Percentiles rank a stretch among this genome's conserved stretches.
Conservation (phyloP, 2,888 invertebrate species). For the Coelinius sp. region DNA sequence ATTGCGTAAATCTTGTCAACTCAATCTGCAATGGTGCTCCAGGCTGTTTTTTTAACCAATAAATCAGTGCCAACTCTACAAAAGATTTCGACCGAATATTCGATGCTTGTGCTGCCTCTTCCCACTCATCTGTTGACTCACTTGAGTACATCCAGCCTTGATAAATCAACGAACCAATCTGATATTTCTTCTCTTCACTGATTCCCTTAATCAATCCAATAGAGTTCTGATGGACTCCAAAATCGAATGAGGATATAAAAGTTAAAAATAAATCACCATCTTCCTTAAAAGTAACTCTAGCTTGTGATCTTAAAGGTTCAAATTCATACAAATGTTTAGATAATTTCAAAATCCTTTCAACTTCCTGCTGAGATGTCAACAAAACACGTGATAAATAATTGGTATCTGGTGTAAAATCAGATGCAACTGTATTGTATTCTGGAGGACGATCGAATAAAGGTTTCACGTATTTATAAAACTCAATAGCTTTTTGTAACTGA, state of each 20-base stretch:
- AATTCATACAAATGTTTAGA: constrained; percentile 56
- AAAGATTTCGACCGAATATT: constrained; percentile 77
- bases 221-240: constrained; percentile 54
- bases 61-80: constrained; percentile 79
- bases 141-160: constrained; percentile 69
- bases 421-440: constrained; percentile 59
- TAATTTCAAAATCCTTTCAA: constrained; percentile 66
- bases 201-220: constrained; percentile 69
- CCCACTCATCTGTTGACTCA: constrained; percentile 67
- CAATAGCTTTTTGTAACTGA: constrained; percentile 57
- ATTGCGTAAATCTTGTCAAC: constrained; percentile 79
- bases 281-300: constrained; percentile 66
- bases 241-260: constrained; percentile 67
- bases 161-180: constrained; percentile 70
- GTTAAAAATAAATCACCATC: constrained; percentile 62
- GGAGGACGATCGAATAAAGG: constrained; percentile 59
- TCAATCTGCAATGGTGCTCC: constrained; percentile 74
- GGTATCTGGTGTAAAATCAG: constrained; percentile 50
- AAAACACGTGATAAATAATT: constrained; percentile 55
- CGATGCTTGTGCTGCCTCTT: constrained; percentile 69
- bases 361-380: constrained; percentile 67
- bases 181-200: constrained; percentile 66
- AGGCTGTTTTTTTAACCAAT: constrained; percentile 76
- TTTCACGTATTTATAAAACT: constrained; percentile 62
- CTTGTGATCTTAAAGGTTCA: constrained; percentile 47